Evolutionary conservation across 2,113 vertebrate genomes (phyloP).

Genomic region (Limnothrissa miodon): DNA sequence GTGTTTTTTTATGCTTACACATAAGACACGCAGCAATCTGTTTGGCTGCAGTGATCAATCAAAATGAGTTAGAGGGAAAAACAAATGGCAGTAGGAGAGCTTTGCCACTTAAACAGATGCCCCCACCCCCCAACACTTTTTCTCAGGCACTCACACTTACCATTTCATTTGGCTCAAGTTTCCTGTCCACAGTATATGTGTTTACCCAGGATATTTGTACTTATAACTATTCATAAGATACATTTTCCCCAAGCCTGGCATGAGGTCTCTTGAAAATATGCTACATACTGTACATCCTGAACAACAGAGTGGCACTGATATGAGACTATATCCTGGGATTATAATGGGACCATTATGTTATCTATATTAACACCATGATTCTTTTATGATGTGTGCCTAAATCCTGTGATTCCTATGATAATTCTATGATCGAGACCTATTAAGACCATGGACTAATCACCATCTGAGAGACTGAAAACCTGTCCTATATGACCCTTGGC

Average conservation of each 20-base stretch:
- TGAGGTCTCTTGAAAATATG: not conserved
- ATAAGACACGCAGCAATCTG: not conserved
- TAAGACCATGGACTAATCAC: too few species aligned
- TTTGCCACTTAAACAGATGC: not conserved
- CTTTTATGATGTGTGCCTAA: too few species aligned
- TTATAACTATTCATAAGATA: not conserved
- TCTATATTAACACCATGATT: too few species aligned
- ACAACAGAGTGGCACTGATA: too few species aligned
- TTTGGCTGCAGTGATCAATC: not conserved
- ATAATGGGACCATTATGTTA: too few species aligned
- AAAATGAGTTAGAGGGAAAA: not conserved
- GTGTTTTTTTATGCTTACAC: constrained; percentile 1
- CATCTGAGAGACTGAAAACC: too few species aligned
- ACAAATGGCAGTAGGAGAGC: not conserved
- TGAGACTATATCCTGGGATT: too few species aligned
- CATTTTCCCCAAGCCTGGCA: not conserved
- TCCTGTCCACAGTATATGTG: not conserved
- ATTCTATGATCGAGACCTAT: too few species aligned
- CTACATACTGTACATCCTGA: not conserved
- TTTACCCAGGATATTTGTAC: not conserved
- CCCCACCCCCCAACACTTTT: not conserved
- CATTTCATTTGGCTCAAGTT: not conserved
- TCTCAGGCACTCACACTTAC: not conserved
- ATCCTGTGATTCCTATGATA: too few species aligned
- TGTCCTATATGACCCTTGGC: too few species aligned